phyloP scores from a whole-genome alignment of 2,797 vertebrate genomes.

The Sebastes jordani region DNA sequence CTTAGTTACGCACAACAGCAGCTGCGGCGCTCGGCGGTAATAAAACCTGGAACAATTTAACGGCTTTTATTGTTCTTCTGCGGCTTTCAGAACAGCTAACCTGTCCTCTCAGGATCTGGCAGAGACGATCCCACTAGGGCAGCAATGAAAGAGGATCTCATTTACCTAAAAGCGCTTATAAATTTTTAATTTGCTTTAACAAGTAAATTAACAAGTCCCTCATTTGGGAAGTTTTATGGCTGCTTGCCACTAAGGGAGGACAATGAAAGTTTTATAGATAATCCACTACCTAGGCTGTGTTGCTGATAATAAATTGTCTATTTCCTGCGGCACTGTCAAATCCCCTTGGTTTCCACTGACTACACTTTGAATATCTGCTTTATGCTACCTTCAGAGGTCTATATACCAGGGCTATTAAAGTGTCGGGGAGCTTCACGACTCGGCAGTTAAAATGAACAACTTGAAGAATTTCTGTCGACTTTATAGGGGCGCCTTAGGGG shows the following conservation, averaged over 20 bases:
- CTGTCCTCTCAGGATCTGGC: constrained; percentile 90
- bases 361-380: constrained; percentile 87
- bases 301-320: constrained; percentile 97
- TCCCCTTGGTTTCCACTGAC: constrained; percentile 89
- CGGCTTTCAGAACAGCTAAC: constrained; percentile 90
- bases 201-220: constrained; percentile 99
- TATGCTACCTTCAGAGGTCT: constrained; percentile 73
- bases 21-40: constrained; percentile 88
- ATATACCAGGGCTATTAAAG: constrained; percentile 73
- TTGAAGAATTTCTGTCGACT: constrained; percentile 59
- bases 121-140: constrained; percentile 87
- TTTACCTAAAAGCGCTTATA: constrained; percentile 99
- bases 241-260: constrained; percentile 94
- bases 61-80: constrained; percentile 97
- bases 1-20: constrained; percentile 92
- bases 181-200: constrained; percentile 99
- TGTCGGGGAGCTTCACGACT: constrained; percentile 52
- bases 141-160: constrained; percentile 99
- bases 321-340: constrained; percentile 96
- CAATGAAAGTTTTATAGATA: constrained; percentile 99
- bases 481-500: constrained; percentile 49
- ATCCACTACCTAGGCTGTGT: constrained; percentile 92
- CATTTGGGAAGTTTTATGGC: constrained; percentile 99
- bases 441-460: constrained; percentile 68
- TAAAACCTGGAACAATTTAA: constrained; percentile 97